phyloP scores from a whole-genome alignment of 2,888 invertebrate genomes.

The Dermolepida albohirtum region DNA sequence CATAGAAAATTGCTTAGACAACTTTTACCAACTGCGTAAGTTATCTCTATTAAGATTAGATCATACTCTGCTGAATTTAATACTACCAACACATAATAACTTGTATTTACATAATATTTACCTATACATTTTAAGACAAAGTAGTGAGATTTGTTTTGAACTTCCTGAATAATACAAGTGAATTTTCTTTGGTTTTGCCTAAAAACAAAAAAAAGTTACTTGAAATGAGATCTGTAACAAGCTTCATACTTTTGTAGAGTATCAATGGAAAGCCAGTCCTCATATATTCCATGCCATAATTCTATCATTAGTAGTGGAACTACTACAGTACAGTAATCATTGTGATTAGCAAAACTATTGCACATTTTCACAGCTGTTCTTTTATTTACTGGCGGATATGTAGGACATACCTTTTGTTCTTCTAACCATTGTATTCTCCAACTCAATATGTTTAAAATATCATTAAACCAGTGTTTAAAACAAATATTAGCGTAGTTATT shows the following conservation, averaged over 20 bases:
- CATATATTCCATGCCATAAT: slow-evolving; percentile 67
- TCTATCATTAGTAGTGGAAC: slow-evolving; percentile 73
- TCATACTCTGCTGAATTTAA: no score
- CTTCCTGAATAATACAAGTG: slow-evolving; percentile 26
- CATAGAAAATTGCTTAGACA: no score
- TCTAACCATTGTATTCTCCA: slow-evolving; percentile 79
- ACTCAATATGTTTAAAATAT: slow-evolving; percentile 20
- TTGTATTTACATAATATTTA: slow-evolving; percentile 6
- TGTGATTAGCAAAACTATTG: slow-evolving; percentile 68
- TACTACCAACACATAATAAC: no score
- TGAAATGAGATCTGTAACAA: background rate
- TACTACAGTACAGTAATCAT: slow-evolving; percentile 71
- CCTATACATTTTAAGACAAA: slow-evolving; percentile 37
- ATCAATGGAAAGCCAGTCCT: slow-evolving; percentile 31
- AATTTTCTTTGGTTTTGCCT: slow-evolving; percentile 31
- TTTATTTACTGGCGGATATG: slow-evolving; percentile 69
- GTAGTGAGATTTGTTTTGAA: slow-evolving; percentile 8
- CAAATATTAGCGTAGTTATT: slow-evolving; percentile 12
- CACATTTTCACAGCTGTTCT: slow-evolving; percentile 68
- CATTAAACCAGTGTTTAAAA: slow-evolving; percentile 1
- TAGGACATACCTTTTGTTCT: slow-evolving; percentile 66
- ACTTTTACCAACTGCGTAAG: no score
- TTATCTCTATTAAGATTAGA: no score
- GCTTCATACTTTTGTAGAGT: slow-evolving; percentile 15
- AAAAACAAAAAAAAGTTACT: slow-evolving; percentile 8